These are phyloP conservation scores for Pseudolaguvia tuberculata DNA, from an alignment of 2,113 vertebrate species.

Conservation along the genomic window DNA sequence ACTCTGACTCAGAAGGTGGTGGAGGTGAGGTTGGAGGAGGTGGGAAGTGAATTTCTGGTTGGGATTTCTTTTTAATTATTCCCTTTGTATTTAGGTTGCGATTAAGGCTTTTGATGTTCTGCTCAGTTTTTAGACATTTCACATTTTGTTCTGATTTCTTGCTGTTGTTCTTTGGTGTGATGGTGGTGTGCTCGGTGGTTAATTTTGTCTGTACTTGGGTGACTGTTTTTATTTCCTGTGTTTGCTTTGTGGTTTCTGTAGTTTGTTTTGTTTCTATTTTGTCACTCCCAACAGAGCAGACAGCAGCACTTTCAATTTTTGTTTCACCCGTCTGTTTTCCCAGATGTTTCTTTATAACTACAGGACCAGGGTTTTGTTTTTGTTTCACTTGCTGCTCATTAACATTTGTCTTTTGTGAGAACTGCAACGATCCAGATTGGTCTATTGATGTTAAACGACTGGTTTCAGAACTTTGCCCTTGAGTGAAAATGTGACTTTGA, in stretches of 20 bases:
- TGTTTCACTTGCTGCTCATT: slow-evolving; percentile 57
- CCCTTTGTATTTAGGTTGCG: slow-evolving; percentile 52
- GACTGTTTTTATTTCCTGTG: slow-evolving; percentile 54
- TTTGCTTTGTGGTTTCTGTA: slow-evolving; percentile 51
- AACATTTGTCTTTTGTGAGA: slow-evolving; percentile 54
- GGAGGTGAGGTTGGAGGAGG: slow-evolving; percentile 76
- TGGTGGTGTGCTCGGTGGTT: slow-evolving; percentile 45
- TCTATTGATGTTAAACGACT: slow-evolving; percentile 40
- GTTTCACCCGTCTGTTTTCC: slow-evolving; percentile 48
- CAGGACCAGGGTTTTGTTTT: slow-evolving; percentile 56
- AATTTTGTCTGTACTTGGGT: slow-evolving; percentile 58
- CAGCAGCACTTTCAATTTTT: slow-evolving; percentile 33
- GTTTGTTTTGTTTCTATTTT: slow-evolving; percentile 55
- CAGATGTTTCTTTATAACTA: slow-evolving; percentile 53
- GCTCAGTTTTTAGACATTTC: slow-evolving; percentile 54
- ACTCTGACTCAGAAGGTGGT: slow-evolving; percentile 76
- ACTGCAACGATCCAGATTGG: slow-evolving; percentile 13
- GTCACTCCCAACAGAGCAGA: slow-evolving; percentile 42
- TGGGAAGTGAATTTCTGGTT: slow-evolving; percentile 69
- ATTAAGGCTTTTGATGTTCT: slow-evolving; percentile 55
- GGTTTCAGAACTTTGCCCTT: slow-evolving; percentile 35
- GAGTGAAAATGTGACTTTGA: slow-evolving; percentile 50
- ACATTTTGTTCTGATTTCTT: slow-evolving; percentile 51
- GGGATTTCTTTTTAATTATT: slow-evolving; percentile 58
- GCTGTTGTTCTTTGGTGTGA: slow-evolving; percentile 53